These are phyloP conservation scores for Capitella teleta DNA, from an alignment of 1,140 invertebrate species.

Conservation along the genomic window DNA sequence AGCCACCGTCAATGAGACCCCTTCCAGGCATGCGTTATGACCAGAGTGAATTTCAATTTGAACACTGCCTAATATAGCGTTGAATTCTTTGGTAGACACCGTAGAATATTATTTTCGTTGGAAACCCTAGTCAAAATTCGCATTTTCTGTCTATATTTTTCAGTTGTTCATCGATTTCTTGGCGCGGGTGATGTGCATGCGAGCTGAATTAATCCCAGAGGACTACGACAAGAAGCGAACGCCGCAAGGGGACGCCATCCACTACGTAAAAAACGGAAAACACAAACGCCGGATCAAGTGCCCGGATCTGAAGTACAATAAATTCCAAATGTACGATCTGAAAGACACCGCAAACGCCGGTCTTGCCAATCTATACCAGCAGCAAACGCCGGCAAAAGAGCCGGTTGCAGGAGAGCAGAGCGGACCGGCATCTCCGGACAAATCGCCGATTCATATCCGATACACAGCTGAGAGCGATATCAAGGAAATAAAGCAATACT, in stretches of 20 bases:
- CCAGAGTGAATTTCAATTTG: no score
- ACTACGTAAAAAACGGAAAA: not conserved
- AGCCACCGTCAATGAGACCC: no score
- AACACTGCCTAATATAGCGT: no score
- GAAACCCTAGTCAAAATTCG: no score
- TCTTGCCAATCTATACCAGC: not conserved
- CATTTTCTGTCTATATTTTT: not conserved
- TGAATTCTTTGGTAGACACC: no score
- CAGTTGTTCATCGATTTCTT: constrained; percentile 9
- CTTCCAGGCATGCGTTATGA: no score
- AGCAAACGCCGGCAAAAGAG: not conserved
- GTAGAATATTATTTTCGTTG: no score
- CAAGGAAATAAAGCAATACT: constrained; percentile 11
- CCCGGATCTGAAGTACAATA: constrained; percentile 15
- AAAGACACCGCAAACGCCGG: not conserved
- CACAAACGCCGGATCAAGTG: constrained; percentile 2
- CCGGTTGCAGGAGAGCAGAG: not conserved
- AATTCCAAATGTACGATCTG: constrained; percentile 9
- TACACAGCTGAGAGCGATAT: constrained; percentile 12
- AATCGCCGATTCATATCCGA: constrained; percentile 18
- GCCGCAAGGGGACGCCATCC: not conserved
- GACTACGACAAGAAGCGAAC: not conserved
- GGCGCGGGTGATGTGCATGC: constrained; percentile 5
- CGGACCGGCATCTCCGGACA: not conserved
- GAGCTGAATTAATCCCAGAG: not conserved